Conservation (phyloP, 2,113 vertebrate species). For the Corythornis vintsioides region DNA sequence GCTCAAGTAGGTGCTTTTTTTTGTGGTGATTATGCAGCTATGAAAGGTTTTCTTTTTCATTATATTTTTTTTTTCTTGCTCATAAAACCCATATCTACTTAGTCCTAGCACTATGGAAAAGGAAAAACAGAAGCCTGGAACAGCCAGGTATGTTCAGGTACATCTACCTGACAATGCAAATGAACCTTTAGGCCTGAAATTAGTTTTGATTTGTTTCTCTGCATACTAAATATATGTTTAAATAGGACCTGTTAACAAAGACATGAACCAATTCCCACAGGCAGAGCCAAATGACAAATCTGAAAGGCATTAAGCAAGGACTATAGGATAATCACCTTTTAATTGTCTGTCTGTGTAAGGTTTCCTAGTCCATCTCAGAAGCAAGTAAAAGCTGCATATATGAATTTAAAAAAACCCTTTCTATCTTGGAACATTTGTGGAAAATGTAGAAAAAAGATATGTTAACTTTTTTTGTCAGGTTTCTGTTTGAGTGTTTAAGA, state of each 20-base stretch:
- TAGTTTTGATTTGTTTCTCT: neutral
- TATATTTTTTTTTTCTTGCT: neutral
- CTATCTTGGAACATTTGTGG: rapidly evolving
- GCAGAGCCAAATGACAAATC: neutral
- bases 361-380: neutral
- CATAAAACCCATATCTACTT: neutral
- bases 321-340: neutral
- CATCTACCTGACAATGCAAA: neutral
- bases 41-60: neutral
- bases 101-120: neutral
- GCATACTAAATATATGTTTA: neutral
- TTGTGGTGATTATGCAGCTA: neutral
- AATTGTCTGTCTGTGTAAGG: neutral
- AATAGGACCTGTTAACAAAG: neutral
- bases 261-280: neutral
- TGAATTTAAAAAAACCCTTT: neutral
- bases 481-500: neutral
- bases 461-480: neutral
- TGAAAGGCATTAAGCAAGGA: neutral
- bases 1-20: neutral
- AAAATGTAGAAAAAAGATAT: neutral
- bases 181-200: neutral
- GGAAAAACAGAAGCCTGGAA: neutral
- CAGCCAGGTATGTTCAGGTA: neutral
- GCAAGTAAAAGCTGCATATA: neutral